phyloP scores from a whole-genome alignment of 2,113 vertebrate genomes.

The Periophthalmodon schlosseri region DNA sequence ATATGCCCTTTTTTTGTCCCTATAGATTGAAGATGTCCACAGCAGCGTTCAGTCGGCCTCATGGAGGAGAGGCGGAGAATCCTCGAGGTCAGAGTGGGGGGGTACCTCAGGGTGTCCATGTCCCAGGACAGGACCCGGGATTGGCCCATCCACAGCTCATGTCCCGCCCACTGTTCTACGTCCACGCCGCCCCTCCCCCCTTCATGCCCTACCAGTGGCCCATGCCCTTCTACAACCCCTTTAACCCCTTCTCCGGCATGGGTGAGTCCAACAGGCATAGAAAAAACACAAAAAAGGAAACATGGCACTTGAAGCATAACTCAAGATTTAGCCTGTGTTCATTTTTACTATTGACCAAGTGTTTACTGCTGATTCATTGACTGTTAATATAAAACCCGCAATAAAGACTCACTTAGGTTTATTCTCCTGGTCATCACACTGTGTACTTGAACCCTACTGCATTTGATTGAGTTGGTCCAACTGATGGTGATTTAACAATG shows the following conservation, averaged over 20 bases:
- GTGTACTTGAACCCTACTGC: too few relatives aligned
- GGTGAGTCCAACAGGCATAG: slow-evolving; percentile 10
- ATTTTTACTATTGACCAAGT: too few relatives aligned
- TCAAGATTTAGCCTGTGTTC: too few relatives aligned
- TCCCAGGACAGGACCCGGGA: slow-evolving; percentile 27
- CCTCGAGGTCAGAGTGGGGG: not conserved
- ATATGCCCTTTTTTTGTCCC: not conserved
- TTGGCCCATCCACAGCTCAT: not conserved
- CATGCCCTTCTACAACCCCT: slow-evolving; percentile 59
- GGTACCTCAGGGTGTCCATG: not conserved
- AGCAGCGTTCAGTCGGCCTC: not conserved
- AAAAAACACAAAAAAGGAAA: too few relatives aligned
- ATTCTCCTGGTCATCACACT: too few relatives aligned
- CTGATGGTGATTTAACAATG: too few relatives aligned
- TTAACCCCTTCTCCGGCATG: slow-evolving; percentile 55
- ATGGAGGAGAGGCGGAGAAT: slow-evolving; percentile 8
- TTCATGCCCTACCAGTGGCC: slow-evolving; percentile 65
- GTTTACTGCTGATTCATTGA: too few relatives aligned
- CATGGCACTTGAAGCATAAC: too few relatives aligned
- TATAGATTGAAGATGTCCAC: not conserved
- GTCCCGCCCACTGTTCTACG: slow-evolving; percentile 41
- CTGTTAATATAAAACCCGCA: too few relatives aligned
- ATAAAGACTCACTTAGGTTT: too few relatives aligned
- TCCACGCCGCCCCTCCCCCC: slow-evolving; percentile 41
- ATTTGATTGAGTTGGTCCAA: too few relatives aligned